Base-by-base conservation (phyloP, 2,888 invertebrate genomes). In the Drosophila paranaensis region DNA sequence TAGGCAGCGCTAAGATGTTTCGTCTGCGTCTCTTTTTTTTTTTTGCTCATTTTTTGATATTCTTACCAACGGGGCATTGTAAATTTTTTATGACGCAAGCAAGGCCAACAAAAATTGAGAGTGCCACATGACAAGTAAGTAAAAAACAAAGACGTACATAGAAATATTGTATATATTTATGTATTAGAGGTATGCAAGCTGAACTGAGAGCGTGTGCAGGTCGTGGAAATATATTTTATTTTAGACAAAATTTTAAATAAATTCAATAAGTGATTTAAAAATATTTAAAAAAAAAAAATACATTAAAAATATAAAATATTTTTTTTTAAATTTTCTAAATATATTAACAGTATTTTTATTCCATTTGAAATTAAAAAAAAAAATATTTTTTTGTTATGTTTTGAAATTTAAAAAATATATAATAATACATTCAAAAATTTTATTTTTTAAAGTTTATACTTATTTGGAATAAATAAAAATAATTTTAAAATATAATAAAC, bases 1-100 rank as follows among this genome's bases (percentile, higher is more conserved):
- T 58, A 65, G 60, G 25, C 62, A 58, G 56, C 45, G 39, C 42
- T 33, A 81, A 55, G 65, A 74, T 33, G 58, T 33, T 66, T 33
- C 16, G 1, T 27, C 5, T n/a, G 5, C 27, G 27, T 4, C 4
- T 27, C 3, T n/a, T 48, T 27, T 27, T 48, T 2, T 6, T 11
- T 11, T 3, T 2, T 6, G 6, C 6, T 3, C 2, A 0, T 10
- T 14, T 66, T 65, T 46, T 71, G 40, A 60, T 78, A 58, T 63
- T 48, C 62, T 63, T 56, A 40, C 46, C 61, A 53, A 45, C 40
- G 25, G 58, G 60, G 60, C 39, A 70, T 46, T 75, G 54, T 71
- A 63, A 58, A 79, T 60, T 46, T 66, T 13, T 43, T 30, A 69
- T 70, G 33, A 30, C 13, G 6, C 39, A 60, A 42, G 40, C 27